Percentiles rank a stretch among this genome's conserved stretches.
These are phyloP conservation scores for Porites divaricata DNA, from an alignment of 92 coral and sea anemone genomes.

Conservation along the genomic window DNA sequence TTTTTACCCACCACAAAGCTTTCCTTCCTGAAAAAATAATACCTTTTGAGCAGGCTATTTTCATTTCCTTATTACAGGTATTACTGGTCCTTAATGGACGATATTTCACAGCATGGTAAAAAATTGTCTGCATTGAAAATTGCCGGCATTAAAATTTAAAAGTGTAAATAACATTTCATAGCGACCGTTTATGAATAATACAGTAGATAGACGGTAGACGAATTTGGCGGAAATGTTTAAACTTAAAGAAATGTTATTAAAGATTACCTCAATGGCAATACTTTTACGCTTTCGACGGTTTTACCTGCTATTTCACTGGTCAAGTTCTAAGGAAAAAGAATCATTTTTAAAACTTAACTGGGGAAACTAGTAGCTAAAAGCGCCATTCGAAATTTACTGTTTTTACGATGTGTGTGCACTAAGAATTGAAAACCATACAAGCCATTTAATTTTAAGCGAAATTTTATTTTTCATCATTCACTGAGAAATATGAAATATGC, in stretches of 20 bases:
- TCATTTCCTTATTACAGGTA: slow-evolving; percentile 25
- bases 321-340: neutral
- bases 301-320: neutral
- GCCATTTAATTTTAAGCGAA: no score
- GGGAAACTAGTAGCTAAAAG: neutral
- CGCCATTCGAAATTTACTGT: no score
- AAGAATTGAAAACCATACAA: no score
- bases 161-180: neutral
- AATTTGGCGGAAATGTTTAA: neutral
- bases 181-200: neutral
- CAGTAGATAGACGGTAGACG: neutral
- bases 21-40: slow-evolving; percentile 17
- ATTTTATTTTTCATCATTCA: no score
- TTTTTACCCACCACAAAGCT: slow-evolving; percentile 16
- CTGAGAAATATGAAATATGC: no score
- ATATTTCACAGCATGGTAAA: slow-evolving; percentile 20
- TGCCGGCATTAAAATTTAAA: neutral
- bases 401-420: no score
- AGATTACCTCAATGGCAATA: neutral
- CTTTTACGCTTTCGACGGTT: neutral
- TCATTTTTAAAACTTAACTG: neutral
- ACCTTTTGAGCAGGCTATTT: neutral
- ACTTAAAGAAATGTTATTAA: neutral
- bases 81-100: slow-evolving; percentile 10
- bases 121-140: neutral